Evolutionary conservation across 2,888 invertebrate species (phyloP), one percentile per base, ranked within the genome.

Genomic region (Panzeria rudis): DNA sequence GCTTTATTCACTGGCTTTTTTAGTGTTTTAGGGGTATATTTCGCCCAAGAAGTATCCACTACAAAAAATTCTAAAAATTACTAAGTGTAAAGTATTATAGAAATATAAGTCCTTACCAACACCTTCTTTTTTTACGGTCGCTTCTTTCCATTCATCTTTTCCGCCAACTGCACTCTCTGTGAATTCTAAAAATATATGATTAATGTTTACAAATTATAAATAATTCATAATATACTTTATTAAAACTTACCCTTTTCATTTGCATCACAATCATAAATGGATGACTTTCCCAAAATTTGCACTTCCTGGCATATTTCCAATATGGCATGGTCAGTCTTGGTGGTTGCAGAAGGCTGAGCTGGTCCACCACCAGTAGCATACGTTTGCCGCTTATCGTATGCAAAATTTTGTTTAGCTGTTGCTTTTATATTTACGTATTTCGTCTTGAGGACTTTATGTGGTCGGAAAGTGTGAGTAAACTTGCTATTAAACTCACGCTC

Each of bases 281-380:
- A n/a, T n/a, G n/a, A 20, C 23, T 54, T 25, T 54, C 54, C 13
- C 54, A 54, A 54, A 23, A 54, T 25, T 25, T 54, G 54, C 11
- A 11, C 13, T 11, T 54, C 25, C 54, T 54, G 54, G 29, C 54
- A 54, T 25, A 54, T 54, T 54, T 54, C 25, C 13, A 54, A 11
- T 15, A 54, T 25, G 11, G 54, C 9, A 5, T 54, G 54, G 54
- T 54, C 54, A 1, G 54, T 54, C 6, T 13, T 54, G 2, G 54
- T 54, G 25, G 25, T 25, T 29, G 29, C 29, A 11, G 13, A 11
- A 32, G 15, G 29, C 20, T 56, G 29, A 3, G n/a, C n/a, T 9
- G 56, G 56, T 15, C 32, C 56, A 25, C 56, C 32, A 32, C 56
- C 56, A 56, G n/a, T 56, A 56, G 29, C 56, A 56, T 56, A 56